Conservation (phyloP, 2,113 vertebrate genomes). For the Octodon degus region DNA sequence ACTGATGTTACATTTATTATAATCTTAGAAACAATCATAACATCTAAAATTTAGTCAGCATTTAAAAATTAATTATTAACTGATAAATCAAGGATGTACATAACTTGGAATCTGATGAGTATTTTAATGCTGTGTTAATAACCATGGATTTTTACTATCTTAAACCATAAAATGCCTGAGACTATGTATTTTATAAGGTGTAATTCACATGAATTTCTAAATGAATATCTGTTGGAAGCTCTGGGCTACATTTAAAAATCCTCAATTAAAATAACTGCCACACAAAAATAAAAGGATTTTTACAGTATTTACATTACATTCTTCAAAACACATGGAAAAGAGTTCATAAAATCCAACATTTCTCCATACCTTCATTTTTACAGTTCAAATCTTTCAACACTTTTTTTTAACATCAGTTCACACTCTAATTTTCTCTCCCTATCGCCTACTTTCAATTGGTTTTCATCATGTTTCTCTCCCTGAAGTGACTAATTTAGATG, state of each 20-base stretch:
- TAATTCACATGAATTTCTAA: background rate
- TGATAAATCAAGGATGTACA: background rate
- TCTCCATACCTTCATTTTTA: background rate
- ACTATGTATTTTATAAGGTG: background rate
- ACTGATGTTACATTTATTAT: background rate
- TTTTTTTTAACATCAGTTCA: background rate
- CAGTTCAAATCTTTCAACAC: background rate
- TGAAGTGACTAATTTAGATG: slow-evolving; percentile 31
- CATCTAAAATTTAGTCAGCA: background rate
- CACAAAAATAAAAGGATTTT: background rate
- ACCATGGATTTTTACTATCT: background rate
- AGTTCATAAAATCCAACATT: background rate
- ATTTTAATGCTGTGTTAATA: slow-evolving; percentile 29
- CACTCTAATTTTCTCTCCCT: background rate
- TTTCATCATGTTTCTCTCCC: background rate
- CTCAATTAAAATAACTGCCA: slow-evolving; percentile 38
- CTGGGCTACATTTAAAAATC: background rate
- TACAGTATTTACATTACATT: background rate
- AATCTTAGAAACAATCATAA: background rate
- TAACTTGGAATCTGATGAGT: background rate
- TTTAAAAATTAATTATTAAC: slow-evolving; percentile 26
- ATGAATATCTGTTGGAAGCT: background rate
- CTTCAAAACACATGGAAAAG: background rate
- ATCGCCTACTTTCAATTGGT: background rate
- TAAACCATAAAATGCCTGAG: background rate